phyloP scores from a whole-genome alignment of 1,140 invertebrate genomes.

The Orussus abietinus region DNA sequence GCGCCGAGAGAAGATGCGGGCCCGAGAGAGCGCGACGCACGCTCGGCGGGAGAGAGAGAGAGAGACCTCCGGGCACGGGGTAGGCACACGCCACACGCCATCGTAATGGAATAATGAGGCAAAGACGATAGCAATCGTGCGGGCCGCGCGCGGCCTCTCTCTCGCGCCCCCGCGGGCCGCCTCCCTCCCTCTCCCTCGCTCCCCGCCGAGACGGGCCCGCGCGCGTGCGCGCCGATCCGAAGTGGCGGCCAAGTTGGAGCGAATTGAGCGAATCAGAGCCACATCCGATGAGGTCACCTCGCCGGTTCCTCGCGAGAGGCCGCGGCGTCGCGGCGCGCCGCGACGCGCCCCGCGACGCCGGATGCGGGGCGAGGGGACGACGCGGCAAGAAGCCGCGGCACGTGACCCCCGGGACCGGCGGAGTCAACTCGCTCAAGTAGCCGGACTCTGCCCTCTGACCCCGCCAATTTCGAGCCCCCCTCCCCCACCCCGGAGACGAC shows the following conservation, averaged over 20 bases:
- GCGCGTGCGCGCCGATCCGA: too few relatives aligned
- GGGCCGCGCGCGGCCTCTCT: constrained; percentile 25
- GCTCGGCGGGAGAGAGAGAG: constrained; percentile 4
- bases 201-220: constrained; percentile 10
- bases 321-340: not conserved
- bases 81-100: constrained; percentile 52
- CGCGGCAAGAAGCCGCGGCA: constrained; percentile 40
- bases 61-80: constrained; percentile 9
- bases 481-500: constrained; percentile 34
- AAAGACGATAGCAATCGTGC: constrained; percentile 49
- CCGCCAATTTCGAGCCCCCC: constrained; percentile 50
- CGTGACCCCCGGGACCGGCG: constrained; percentile 46
- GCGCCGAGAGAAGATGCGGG: constrained; percentile 2
- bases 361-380: constrained; percentile 22
- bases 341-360: constrained; percentile 13
- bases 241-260: constrained; percentile 34
- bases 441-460: constrained; percentile 50
- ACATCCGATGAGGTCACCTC: constrained; percentile 51
- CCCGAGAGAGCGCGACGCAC: not conserved
- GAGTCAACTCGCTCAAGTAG: constrained; percentile 53
- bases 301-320: constrained; percentile 9
- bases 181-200: constrained; percentile 8
- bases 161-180: not conserved
- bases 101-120: constrained; percentile 52
- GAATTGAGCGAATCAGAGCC: constrained; percentile 53